Evolutionary conservation across 2,888 invertebrate species (phyloP).

Genomic region (Didymodactylos carnosus): DNA sequence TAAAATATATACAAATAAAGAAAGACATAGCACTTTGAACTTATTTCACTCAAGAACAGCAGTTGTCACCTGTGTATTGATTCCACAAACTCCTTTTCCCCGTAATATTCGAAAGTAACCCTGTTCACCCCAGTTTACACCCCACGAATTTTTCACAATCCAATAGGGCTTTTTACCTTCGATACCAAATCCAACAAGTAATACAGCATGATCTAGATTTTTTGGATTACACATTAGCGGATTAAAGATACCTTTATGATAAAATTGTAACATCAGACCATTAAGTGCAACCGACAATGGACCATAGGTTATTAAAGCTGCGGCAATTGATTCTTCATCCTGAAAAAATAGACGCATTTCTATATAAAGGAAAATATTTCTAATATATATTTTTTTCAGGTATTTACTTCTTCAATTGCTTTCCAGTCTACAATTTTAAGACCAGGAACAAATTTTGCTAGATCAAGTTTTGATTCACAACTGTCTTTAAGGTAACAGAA

Average conservation of each 20-base stretch:
- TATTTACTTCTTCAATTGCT: slow-evolving; percentile 20
- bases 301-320: slow-evolving; percentile 21
- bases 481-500: slow-evolving; percentile 24
- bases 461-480: slow-evolving; percentile 22
- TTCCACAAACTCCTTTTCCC: slow-evolving; percentile 23
- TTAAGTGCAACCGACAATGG: slow-evolving; percentile 26
- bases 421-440: slow-evolving; percentile 23
- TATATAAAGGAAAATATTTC: too few relatives aligned
- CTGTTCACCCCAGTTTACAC: slow-evolving; percentile 23
- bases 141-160: slow-evolving; percentile 19
- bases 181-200: slow-evolving; percentile 11
- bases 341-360: slow-evolving; percentile 15
- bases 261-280: slow-evolving; percentile 23
- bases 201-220: slow-evolving; percentile 13
- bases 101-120: slow-evolving; percentile 24
- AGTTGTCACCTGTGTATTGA: slow-evolving; percentile 25
- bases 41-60: slow-evolving; percentile 20
- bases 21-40: background rate
- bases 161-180: slow-evolving; percentile 10
- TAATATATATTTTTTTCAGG: background rate
- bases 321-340: slow-evolving; percentile 24
- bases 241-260: slow-evolving; percentile 21
- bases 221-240: slow-evolving; percentile 21
- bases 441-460: slow-evolving; percentile 22
- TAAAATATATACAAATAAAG: background rate